Conservation (phyloP, 92 coral and sea anemone genomes). For the Desmophyllum pertusum region DNA sequence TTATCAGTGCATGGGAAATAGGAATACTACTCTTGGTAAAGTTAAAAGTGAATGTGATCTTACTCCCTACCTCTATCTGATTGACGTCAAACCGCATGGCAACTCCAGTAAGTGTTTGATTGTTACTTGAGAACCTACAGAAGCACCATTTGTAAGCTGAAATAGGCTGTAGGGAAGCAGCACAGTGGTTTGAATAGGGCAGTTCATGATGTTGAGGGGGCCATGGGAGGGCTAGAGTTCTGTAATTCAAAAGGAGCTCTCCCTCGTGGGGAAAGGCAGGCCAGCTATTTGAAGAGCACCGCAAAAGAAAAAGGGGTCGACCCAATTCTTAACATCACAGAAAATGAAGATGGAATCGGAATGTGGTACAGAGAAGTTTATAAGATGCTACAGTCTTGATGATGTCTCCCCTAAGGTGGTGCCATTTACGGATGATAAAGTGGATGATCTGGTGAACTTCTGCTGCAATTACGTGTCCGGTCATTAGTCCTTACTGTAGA, state of each 20-base stretch:
- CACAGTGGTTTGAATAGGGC: conserved; percentile 23
- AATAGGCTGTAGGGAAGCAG: not conserved
- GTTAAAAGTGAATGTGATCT: no score
- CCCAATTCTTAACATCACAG: conserved; percentile 50
- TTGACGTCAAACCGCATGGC: conserved; percentile 54
- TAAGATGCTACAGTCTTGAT: conserved; percentile 36
- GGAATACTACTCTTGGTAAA: no score
- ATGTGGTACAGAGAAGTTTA: conserved; percentile 27
- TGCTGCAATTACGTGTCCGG: conserved; percentile 58
- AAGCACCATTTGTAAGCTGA: conserved; percentile 25
- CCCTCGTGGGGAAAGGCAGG: conserved; percentile 55
- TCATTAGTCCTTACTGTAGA: conserved; percentile 53
- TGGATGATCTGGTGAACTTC: conserved; percentile 49
- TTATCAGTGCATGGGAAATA: no score
- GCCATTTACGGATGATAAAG: conserved; percentile 44
- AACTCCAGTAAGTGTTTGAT: not conserved
- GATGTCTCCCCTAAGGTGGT: conserved; percentile 58
- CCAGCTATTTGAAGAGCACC: conserved; percentile 33
- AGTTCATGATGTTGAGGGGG: conserved; percentile 48
- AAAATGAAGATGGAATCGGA: conserved; percentile 46
- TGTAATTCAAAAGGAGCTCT: conserved; percentile 50
- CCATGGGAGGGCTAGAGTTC: conserved; percentile 37
- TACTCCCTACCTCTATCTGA: not conserved
- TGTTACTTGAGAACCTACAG: conserved; percentile 54
- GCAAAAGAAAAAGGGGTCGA: conserved; percentile 13